phyloP scores from a whole-genome alignment of 2,888 invertebrate genomes.

The Campopleginae sp. region DNA sequence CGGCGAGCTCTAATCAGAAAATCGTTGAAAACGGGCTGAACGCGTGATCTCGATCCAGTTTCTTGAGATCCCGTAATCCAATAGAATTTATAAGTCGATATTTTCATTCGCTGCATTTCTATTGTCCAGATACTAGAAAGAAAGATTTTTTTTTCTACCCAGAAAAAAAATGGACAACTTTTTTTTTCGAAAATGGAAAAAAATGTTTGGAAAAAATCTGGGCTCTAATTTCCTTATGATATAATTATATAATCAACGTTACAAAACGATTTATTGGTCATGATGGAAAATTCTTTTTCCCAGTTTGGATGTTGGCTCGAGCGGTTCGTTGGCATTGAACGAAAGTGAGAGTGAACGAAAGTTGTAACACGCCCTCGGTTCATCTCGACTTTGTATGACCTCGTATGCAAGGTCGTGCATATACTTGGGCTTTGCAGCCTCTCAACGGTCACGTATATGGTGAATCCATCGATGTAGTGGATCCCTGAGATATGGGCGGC shows the following conservation, averaged over 20 bases:
- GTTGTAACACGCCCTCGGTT: conserved; percentile 42
- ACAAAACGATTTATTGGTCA: neutral
- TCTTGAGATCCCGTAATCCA: conserved; percentile 16
- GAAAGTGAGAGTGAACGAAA: conserved; percentile 49
- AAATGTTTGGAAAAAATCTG: neutral
- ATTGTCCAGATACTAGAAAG: neutral
- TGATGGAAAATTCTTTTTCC: conserved; percentile 14
- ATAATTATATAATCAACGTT: neutral
- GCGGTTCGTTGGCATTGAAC: conserved; percentile 55
- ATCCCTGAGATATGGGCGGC: conserved; percentile 15
- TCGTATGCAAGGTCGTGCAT: conserved; percentile 48
- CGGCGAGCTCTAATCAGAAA: conserved; percentile 69
- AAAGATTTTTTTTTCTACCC: neutral
- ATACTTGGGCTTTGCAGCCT: conserved; percentile 3
- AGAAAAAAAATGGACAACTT: neutral
- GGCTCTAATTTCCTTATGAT: neutral
- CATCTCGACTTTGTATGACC: conserved; percentile 47
- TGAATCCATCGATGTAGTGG: conserved; percentile 4
- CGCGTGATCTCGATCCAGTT: conserved; percentile 47
- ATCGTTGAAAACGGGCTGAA: conserved; percentile 70
- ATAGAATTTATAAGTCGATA: neutral
- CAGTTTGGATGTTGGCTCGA: neutral
- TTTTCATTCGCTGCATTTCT: neutral
- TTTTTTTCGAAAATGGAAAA: neutral
- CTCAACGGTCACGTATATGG: neutral